Base-by-base conservation (phyloP, 2,797 vertebrate species). In the Schizothorax lantsangensis region DNA sequence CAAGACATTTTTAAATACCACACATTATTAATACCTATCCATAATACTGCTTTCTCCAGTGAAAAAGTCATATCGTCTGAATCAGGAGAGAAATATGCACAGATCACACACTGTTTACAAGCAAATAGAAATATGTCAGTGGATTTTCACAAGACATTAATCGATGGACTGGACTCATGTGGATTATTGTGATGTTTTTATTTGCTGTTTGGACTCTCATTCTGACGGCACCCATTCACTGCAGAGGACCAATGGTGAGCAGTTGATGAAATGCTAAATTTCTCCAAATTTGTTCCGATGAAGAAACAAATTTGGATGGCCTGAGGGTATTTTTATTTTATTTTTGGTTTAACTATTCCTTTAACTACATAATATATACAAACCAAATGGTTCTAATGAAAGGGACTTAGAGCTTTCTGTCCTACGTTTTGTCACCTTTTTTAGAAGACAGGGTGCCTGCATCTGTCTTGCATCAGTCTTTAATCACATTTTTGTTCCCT, bases 401-500 rank as follows among this genome's bases (percentile, higher is more conserved):
- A 19, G 5, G 38, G 49, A 43, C 59, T 19, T 64, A 49, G 26
- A 66, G 45, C 33, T n/a, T 66, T 40, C 43, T 45, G 26, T 57
- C 21, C 30, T 64, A 40, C 8, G 26, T 45, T 75, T 49, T 81
- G 33, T 64, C 8, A 1, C 40, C 40, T 57, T 78, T 36, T 73
- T 47, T 62, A 68, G 75, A 82, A 85, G 62, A 81, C 45, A n/a
- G 33, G 64, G 69, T 83, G 86, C 83, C 87, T 88, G 69, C 43
- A 88, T 88, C 83, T 66, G 72, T 81, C 77, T 84, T 82, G 81
- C 81, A 84, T 86, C 64, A 72, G 36, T 75, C 45, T 78, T 78
- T 87, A 88, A 85, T 90, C 77, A 81, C 84, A 83, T 80, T 85
- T 85, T 66, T 71, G 45, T 87, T 77, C 72, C 59, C 23, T 66